These are phyloP conservation scores for Zaprionus vittiger DNA, from an alignment of 1,140 invertebrate species.

Conservation along the genomic window DNA sequence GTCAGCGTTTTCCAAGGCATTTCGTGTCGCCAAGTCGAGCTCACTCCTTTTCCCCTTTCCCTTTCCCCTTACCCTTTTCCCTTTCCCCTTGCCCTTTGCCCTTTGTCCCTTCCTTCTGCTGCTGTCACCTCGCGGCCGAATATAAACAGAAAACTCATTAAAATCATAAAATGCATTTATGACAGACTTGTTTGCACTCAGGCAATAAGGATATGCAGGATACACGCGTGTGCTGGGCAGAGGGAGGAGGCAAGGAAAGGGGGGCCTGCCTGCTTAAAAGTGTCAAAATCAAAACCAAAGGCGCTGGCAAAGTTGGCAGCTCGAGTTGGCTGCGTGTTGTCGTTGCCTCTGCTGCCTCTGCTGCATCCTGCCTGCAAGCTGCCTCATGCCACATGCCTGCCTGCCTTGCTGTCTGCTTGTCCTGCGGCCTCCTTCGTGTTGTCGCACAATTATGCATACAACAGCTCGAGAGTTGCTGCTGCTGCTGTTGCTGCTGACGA, in stretches of 20 bases:
- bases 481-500: conserved; percentile 38
- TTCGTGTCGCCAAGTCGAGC: not conserved
- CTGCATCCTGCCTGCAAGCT: conserved; percentile 45
- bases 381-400: not conserved
- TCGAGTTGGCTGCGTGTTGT: conserved; percentile 38
- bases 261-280: conserved; percentile 57
- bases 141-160: conserved; percentile 82
- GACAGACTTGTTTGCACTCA: conserved; percentile 74
- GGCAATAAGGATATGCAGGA: conserved; percentile 61
- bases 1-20: conserved; percentile 36
- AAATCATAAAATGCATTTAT: conserved; percentile 83
- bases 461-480: conserved; percentile 46
- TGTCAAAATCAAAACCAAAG: conserved; percentile 80
- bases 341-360: conserved; percentile 59
- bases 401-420: conserved; percentile 10
- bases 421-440: conserved; percentile 44
- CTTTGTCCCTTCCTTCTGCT: not conserved
- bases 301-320: conserved; percentile 65
- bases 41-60: not conserved
- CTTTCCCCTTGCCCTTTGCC: no score
- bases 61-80: no score
- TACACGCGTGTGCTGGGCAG: not conserved
- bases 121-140: conserved; percentile 21
- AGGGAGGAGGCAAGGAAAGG: not conserved
- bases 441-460: conserved; percentile 82